Base-by-base conservation (phyloP, 2,888 invertebrate genomes). In the Lycaena phlaeas region DNA sequence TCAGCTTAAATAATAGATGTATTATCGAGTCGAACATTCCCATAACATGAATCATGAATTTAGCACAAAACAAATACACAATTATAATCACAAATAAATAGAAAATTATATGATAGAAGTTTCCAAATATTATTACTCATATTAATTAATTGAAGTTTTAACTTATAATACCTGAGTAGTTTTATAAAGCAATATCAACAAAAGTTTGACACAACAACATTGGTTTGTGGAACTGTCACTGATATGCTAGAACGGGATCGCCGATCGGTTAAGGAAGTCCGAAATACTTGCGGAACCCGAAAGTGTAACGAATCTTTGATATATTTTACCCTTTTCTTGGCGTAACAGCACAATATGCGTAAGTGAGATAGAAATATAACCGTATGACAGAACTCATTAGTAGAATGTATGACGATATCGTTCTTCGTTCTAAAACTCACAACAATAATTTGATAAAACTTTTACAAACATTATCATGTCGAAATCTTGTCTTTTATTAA, bases 151-250 rank as follows among this genome's bases (percentile, higher is more conserved):
- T 54, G 55, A 51, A 47, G 59, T 54, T 52, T 56, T 45, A 61
- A 48, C 51, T 54, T 50, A 64, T 52, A 54, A 55, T 61, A 68
- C 61, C 62, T 68, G 31, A 31, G 60, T 53, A 53, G 57, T 59
- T 57, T 62, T 62, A 58, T 61, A 55, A 66, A 61, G 63, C 64
- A 71, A 66, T 71, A 81, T 71, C 78, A 82, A 82, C 78, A 79
- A 78, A 67, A 78, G 66, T 17, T 77, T 79, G 79, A 75, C 71
- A 76, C 68, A 67, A 65, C 64, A 56, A 61, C 57, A 59, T 54
- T 51, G 63, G 56, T 50, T 56, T 67, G 63, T 61, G 59, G 59
- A 69, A 66, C 57, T 72, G 74, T 72, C 73, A 65, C 57, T 59
- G 55, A 46, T 17, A 18, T 34, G 34, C 10, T 22, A 27, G 27